Evolutionary conservation across 64 coral and sea anemone genomes (phyloP).

Genomic region (Exaiptasia diaphana): DNA sequence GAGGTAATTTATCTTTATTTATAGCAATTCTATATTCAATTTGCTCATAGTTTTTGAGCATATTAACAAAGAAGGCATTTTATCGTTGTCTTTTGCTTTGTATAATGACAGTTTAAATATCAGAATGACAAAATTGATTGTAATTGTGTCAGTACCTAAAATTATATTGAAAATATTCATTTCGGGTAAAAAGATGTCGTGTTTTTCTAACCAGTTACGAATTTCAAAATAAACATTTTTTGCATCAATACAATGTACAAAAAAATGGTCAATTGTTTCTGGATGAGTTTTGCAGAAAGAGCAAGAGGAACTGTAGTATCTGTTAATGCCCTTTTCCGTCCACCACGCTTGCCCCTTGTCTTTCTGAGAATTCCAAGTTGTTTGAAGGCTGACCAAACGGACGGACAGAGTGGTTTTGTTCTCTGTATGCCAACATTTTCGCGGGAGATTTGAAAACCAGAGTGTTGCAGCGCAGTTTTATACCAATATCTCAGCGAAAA

Average conservation of each 20-base stretch:
- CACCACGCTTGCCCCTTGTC: background rate
- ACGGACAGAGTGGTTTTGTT: background rate
- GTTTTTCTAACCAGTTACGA: background rate
- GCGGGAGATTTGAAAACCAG: background rate
- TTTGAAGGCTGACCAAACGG: background rate
- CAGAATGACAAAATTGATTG: background rate
- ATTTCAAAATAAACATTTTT: constrained; percentile 11
- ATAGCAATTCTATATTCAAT: too few relatives aligned
- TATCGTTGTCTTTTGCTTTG: background rate
- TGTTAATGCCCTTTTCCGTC: background rate
- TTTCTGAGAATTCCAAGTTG: background rate
- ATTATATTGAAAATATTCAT: background rate
- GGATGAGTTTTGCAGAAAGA: too few relatives aligned
- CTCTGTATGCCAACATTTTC: background rate
- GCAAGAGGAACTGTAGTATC: background rate
- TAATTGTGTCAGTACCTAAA: background rate
- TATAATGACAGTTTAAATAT: background rate
- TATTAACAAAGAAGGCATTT: too few relatives aligned
- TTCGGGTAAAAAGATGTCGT: background rate
- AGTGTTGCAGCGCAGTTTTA: background rate
- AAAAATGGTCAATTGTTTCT: too few relatives aligned
- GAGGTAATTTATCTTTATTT: too few relatives aligned
- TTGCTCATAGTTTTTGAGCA: too few relatives aligned
- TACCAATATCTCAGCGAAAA: background rate
- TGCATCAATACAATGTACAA: background rate